Evolutionary conservation across 2,113 vertebrate genomes (phyloP).

Genomic region (Geococcyx californianus): DNA sequence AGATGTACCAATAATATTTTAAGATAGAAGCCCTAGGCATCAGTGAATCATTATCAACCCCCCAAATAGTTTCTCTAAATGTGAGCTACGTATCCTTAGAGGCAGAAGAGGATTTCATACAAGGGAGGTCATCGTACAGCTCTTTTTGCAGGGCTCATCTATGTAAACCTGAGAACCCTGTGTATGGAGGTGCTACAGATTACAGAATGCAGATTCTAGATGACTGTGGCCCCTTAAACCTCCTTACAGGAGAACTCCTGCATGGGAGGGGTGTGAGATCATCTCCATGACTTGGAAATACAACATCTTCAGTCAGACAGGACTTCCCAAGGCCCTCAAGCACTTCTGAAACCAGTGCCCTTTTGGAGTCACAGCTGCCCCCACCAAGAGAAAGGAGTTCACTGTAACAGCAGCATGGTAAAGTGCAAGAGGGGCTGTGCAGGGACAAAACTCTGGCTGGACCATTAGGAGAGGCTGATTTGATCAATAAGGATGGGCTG

Average conservation of each 20-base stretch:
- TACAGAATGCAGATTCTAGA: background rate
- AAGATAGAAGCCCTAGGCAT: background rate
- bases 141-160: background rate
- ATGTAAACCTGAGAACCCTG: background rate
- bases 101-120: background rate
- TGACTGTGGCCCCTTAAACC: background rate
- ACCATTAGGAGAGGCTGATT: background rate
- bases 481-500: background rate
- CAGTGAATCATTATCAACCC: background rate
- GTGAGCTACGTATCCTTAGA: background rate
- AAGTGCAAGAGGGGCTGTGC: background rate
- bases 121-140: background rate
- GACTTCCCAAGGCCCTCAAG: background rate
- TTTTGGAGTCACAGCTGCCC: background rate
- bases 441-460: background rate
- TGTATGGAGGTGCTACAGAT: background rate
- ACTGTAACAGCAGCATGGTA: background rate
- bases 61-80: background rate
- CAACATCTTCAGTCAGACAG: background rate
- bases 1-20: background rate
- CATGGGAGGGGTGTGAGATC: background rate
- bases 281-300: background rate
- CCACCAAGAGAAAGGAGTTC: background rate
- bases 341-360: background rate
- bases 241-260: background rate